Evolutionary conservation across 2,888 invertebrate genomes (phyloP).

Genomic region (Malthinus seriepunctatus): DNA sequence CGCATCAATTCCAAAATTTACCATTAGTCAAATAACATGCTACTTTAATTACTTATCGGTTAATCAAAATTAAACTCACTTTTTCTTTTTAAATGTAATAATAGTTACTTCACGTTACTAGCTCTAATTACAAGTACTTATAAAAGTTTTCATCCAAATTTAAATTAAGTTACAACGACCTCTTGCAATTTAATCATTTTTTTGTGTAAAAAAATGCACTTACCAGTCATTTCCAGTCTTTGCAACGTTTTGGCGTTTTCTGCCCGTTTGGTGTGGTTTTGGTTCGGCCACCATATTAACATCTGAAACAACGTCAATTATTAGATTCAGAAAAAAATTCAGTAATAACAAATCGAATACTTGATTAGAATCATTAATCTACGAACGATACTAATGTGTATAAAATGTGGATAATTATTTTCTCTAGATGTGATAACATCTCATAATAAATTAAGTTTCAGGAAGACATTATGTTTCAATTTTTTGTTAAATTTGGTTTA

Average conservation of each 20-base stretch:
- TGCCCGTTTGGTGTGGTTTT: slow-evolving; percentile 71
- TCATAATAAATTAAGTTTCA: too few species aligned
- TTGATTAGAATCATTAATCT: too few species aligned
- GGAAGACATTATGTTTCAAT: too few species aligned
- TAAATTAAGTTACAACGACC: not conserved
- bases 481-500: too few species aligned
- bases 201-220: slow-evolving; percentile 44
- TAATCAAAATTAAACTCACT: not conserved
- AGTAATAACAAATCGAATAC: too few species aligned
- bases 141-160: not conserved
- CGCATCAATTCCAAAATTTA: slow-evolving; percentile 20
- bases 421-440: too few species aligned
- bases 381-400: too few species aligned
- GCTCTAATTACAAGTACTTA: not conserved
- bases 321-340: not conserved
- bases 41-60: slow-evolving; percentile 1
- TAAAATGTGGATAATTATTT: too few species aligned
- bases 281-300: slow-evolving; percentile 79
- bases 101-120: not conserved
- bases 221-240: slow-evolving; percentile 71
- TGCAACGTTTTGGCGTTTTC: slow-evolving; percentile 67
- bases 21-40: slow-evolving; percentile 16
- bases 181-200: not conserved
- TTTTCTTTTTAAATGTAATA: not conserved
- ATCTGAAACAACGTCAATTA: slow-evolving; percentile 54